These are phyloP conservation scores for Coptodon bakossiorum DNA, from an alignment of 2,113 vertebrate species.

Conservation along the genomic window DNA sequence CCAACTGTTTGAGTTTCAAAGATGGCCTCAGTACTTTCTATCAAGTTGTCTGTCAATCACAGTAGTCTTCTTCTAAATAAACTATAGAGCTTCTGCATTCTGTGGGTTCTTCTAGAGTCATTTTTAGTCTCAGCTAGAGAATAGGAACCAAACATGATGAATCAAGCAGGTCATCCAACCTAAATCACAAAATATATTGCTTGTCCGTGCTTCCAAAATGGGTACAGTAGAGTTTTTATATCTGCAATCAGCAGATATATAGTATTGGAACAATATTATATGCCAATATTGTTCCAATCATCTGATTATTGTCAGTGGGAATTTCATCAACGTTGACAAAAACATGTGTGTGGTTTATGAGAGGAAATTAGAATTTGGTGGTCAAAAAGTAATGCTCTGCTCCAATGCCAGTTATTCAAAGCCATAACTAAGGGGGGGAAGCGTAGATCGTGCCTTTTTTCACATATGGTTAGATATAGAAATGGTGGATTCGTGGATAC, in stretches of 20 bases:
- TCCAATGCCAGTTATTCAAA: not conserved
- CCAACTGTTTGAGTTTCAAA: conserved; percentile 40
- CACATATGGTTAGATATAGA: not conserved
- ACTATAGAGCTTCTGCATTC: not conserved
- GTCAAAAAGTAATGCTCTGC: not conserved
- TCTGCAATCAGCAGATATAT: not conserved
- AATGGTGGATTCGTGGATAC: not conserved
- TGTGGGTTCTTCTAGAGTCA: not conserved
- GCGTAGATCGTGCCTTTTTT: not conserved
- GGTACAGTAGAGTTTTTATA: not conserved
- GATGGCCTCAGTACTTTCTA: not conserved
- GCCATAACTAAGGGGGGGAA: not conserved
- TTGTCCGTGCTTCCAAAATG: not conserved
- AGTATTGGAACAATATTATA: too few species aligned
- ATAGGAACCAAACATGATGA: not conserved
- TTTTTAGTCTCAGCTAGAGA: not conserved
- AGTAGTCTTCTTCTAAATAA: not conserved
- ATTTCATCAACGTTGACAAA: accelerated
- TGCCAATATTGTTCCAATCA: not conserved
- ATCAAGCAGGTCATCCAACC: not conserved
- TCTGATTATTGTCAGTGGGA: not conserved
- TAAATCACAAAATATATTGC: not conserved
- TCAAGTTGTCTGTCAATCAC: conserved; percentile 43
- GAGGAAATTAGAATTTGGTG: not conserved
- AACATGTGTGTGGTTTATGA: not conserved